phyloP scores from a whole-genome alignment of 1,140 invertebrate genomes.

The Pentalonia nigronervosa region DNA sequence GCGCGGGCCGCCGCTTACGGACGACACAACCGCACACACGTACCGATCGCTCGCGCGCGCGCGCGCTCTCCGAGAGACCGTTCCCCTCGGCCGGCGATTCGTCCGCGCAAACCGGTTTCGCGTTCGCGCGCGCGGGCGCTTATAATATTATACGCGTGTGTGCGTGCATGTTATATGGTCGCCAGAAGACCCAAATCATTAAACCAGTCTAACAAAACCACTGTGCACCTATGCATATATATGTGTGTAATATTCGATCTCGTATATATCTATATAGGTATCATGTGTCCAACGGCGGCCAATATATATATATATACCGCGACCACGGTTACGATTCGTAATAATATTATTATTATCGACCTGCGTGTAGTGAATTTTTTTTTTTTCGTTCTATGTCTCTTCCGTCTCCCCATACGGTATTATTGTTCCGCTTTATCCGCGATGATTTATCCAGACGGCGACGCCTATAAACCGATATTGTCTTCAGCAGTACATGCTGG shows the following conservation, averaged over 20 bases:
- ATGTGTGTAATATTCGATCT: neutral
- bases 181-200: conserved; percentile 45
- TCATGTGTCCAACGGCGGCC: neutral
- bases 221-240: neutral
- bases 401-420: neutral
- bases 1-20: neutral
- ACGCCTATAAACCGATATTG: neutral
- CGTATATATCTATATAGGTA: neutral
- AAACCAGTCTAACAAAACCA: conserved; percentile 54
- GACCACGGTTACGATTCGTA: neutral
- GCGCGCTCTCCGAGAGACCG: conserved; percentile 5
- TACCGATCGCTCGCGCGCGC: neutral
- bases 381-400: neutral
- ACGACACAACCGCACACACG: neutral
- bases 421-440: neutral
- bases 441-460: neutral
- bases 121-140: neutral
- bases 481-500: neutral
- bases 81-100: conserved; percentile 39
- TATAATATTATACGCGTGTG: neutral
- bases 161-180: neutral
- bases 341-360: neutral
- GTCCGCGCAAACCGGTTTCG: conserved; percentile 27
- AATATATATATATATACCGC: neutral
- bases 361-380: neutral